Evolutionary conservation across 2,888 invertebrate genomes (phyloP), one percentile per base, ranked within the genome.

Genomic region (Melanchra persicariae): DNA sequence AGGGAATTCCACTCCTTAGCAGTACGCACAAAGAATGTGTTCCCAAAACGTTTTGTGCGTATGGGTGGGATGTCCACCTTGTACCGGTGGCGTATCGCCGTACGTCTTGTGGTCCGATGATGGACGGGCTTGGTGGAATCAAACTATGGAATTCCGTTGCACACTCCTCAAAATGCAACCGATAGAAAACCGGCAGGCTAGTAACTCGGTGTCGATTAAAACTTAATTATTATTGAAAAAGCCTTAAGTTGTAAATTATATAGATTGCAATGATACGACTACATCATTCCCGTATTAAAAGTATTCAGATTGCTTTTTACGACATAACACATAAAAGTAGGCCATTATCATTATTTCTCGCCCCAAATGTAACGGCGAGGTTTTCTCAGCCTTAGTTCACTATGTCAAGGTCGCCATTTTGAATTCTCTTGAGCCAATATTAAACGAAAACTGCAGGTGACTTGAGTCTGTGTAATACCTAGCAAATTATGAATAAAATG

Each of bases 321-420:
- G 63, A 49, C 71, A 51, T 57, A 37, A 22, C 17, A 37, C 75
- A 75, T 75, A 75, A 76, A 76, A 78, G 22, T 73, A 17, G 51
- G 58, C 61, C 76, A 65, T 77, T 72, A 76, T 62, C 79, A 62
- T 77, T 77, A 77, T 62, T 77, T 78, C 17, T 78, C 67, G 78
- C 37, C 73, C 76, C 57, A 67, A 73, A 73, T 67, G 61, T 62
- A 49, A 59, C n/a, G 30, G 49, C 34, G 66, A 47, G 51, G 30
- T 65, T 66, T 59, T 77, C 30, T 51, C 30, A 12, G 26, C 64
- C 34, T 47, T 19, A n/a, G 24, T 62, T 73, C 43, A 67, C 47
- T 72, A 40, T 73, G 79, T 62, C 76, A 77, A 77, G 78, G 76
- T 62, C 26, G 65, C 52, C 55, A 62, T 70, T 71, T 62, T 52